Evolutionary conservation across 1,140 invertebrate genomes (phyloP).

Genomic region (Drosophila mojavensis): DNA sequence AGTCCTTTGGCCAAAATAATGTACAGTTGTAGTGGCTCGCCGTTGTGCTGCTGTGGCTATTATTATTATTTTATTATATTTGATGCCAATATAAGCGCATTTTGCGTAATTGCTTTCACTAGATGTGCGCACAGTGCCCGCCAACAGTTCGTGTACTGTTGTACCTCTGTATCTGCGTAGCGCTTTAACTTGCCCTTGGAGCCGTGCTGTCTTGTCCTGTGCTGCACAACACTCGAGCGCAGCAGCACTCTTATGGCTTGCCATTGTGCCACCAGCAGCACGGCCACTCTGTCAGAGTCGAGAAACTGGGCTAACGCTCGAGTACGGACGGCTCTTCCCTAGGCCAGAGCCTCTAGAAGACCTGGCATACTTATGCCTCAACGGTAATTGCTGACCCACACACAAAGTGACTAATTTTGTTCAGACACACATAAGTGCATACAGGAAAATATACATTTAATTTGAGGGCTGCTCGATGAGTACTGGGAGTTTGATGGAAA

Average conservation of each 20-base stretch:
- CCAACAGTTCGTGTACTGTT: background rate
- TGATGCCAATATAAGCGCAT: constrained; percentile 71
- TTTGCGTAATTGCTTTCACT: constrained; percentile 64
- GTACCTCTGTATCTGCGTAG: background rate
- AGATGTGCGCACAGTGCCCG: background rate
- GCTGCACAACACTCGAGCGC: background rate
- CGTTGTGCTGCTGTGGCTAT: constrained; percentile 29
- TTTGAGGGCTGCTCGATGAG: constrained; percentile 11
- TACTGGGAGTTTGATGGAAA: background rate
- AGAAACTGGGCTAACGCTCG: background rate
- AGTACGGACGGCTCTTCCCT: background rate
- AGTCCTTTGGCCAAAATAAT: background rate
- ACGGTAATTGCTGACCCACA: constrained; percentile 76
- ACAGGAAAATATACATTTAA: constrained; percentile 1
- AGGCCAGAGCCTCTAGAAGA: constrained; percentile 24
- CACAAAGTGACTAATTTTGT: constrained; percentile 67
- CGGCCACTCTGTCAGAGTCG: background rate
- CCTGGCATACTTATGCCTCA: constrained; percentile 27
- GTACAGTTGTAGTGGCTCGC: background rate
- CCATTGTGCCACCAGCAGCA: constrained; percentile 4
- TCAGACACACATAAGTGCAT: constrained; percentile 3
- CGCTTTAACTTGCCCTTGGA: constrained; percentile 14
- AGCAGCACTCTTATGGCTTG: constrained; percentile 17
- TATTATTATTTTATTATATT: constrained; percentile 64
- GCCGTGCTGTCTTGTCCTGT: background rate